Percentiles rank a stretch among this genome's conserved stretches.
These are phyloP conservation scores for Drosophila parthenogenetica DNA, from an alignment of 2,888 invertebrate species.

Conservation along the genomic window DNA sequence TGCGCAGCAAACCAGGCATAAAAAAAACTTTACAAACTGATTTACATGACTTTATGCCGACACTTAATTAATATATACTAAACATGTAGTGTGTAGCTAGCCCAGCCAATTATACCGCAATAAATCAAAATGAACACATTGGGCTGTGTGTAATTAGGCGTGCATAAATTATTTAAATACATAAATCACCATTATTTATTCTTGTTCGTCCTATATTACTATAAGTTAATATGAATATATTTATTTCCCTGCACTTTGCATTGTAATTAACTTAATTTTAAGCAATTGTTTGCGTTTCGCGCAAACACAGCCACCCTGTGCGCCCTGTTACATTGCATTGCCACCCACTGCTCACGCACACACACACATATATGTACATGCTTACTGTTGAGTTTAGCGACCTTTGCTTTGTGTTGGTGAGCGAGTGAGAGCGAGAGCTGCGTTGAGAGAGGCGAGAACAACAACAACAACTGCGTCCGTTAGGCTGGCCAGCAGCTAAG, in stretches of 20 bases:
- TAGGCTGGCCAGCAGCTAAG: slow-evolving; percentile 53
- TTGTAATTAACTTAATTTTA: not conserved
- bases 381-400: slow-evolving; percentile 5
- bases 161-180: not conserved
- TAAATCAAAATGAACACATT: not conserved
- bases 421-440: slow-evolving; percentile 27
- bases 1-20: slow-evolving; percentile 56
- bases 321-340: slow-evolving; percentile 34
- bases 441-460: slow-evolving; percentile 15
- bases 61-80: slow-evolving; percentile 5
- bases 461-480: slow-evolving; percentile 9
- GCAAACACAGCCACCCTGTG: slow-evolving; percentile 44
- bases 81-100: too few species aligned
- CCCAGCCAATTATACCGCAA: not conserved
- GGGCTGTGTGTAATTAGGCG: not conserved
- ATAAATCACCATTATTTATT: not conserved
- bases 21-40: slow-evolving; percentile 8
- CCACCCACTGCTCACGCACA: slow-evolving; percentile 26
- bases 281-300: slow-evolving; percentile 3
- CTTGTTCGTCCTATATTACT: too few species aligned
- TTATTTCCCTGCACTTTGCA: not conserved
- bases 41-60: slow-evolving; percentile 15
- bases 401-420: slow-evolving; percentile 7
- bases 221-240: too few species aligned
- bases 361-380: not conserved